Conservation (phyloP, 2,797 vertebrate genomes). For the Picus viridis region DNA sequence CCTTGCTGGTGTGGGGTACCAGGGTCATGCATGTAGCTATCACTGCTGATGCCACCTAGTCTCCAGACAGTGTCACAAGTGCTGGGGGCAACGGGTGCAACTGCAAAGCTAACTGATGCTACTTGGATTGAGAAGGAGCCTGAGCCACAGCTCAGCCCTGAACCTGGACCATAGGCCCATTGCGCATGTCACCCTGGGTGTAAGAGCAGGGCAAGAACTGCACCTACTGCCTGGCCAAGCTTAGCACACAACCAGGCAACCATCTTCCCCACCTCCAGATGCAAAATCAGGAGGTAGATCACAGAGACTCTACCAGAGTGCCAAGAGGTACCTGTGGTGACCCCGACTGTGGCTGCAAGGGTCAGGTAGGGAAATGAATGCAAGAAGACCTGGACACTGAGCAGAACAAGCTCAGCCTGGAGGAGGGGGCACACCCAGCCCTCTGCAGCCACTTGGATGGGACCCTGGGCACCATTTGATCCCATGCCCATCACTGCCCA, state of each 20-base stretch:
- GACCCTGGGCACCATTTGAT: background rate
- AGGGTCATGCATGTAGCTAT: background rate
- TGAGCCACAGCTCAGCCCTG: background rate
- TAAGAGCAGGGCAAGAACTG: background rate
- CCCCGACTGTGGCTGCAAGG: background rate
- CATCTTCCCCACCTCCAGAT: accelerated
- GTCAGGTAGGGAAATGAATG: background rate
- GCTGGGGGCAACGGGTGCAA: background rate
- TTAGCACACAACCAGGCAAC: background rate
- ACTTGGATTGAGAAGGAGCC: background rate
- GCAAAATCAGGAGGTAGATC: background rate
- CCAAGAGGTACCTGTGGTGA: accelerated
- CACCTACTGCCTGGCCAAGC: accelerated
- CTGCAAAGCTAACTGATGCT: background rate
- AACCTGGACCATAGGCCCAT: background rate
- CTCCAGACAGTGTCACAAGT: background rate
- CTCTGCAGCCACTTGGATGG: accelerated
- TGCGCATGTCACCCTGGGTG: background rate
- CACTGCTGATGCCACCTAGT: background rate
- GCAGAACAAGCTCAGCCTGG: background rate
- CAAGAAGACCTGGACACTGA: background rate
- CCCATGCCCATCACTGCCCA: background rate
- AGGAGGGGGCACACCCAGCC: background rate
- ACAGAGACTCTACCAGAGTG: background rate
- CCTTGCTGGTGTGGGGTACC: accelerated